Evolutionary conservation across 2,888 invertebrate species (phyloP).

Genomic region (Desoria tigrina): DNA sequence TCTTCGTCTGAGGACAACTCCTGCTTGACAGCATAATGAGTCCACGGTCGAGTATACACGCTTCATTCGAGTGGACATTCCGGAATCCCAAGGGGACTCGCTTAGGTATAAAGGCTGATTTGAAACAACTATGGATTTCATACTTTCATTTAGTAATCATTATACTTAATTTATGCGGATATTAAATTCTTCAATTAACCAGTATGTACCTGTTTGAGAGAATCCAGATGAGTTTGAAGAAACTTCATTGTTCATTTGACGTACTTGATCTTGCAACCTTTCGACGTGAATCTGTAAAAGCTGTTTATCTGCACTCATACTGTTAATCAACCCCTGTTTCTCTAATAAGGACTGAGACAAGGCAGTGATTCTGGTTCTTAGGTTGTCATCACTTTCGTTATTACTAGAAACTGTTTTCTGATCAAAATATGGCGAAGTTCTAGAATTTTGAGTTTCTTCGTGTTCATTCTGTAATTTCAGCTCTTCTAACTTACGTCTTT

Average conservation of each 20-base stretch:
- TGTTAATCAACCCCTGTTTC: slow-evolving; percentile 52
- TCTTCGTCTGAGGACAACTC: slow-evolving; percentile 48
- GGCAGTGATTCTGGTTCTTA: slow-evolving; percentile 50
- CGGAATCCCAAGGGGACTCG: slow-evolving; percentile 74
- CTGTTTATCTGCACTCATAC: slow-evolving; percentile 52
- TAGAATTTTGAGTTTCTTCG: slow-evolving; percentile 21
- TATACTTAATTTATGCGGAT: background rate
- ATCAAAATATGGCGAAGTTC: background rate
- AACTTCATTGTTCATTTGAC: slow-evolving; percentile 20
- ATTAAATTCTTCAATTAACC: background rate
- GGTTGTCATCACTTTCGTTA: slow-evolving; percentile 25
- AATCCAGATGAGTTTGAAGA: slow-evolving; percentile 35
- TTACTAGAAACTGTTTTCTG: background rate
- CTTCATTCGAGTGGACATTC: slow-evolving; percentile 73
- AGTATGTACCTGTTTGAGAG: slow-evolving; percentile 45
- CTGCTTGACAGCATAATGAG: slow-evolving; percentile 64
- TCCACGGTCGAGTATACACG: slow-evolving; percentile 75
- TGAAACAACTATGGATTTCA: slow-evolving; percentile 61
- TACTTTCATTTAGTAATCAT: slow-evolving; percentile 40
- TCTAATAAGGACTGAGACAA: slow-evolving; percentile 52
- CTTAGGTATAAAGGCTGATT: slow-evolving; percentile 71
- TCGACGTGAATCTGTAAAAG: slow-evolving; percentile 51
- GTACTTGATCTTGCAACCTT: slow-evolving; percentile 47
- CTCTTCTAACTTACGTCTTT: slow-evolving; percentile 42
- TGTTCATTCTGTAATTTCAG: slow-evolving; percentile 27